Base-by-base conservation (phyloP, 2,797 vertebrate genomes). In the Pangasius sanitwongsei region DNA sequence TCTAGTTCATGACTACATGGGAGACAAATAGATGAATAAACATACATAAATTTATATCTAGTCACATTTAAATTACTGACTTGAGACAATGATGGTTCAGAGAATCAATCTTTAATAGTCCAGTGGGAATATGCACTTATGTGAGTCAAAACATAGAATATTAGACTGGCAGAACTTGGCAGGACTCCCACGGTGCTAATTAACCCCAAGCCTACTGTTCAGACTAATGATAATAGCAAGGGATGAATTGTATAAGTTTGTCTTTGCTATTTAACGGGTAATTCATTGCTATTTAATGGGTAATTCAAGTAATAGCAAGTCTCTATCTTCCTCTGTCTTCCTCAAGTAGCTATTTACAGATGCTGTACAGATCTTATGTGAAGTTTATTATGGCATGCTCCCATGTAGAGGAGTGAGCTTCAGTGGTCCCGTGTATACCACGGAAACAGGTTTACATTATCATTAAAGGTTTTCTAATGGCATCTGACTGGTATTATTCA, bases 161-260 rank as follows among this genome's bases (percentile, higher is more conserved):
- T 13, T 2, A 65, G 81, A n/a, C 59, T 63, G 81, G 59, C n/a
- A 80, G 20, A 74, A 44, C 18, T 74, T 74, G 70, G 41, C 50
- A 80, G 81, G 48, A 67, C 61, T 67, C 82, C 28, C 83, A 84
- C 9, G 16, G 44, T 34, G 61, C 83, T 84, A 67, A 50, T 84
- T 50, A 84, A 67, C 41, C 61, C 61, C 28, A n/a, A 28, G 83
- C 15, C 44, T 84, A 84, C 61, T 84, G 41, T 50, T 84, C 63
- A 50, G 28, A 31, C 83, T 84, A 67, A 84, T 84, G 31, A 84
- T 67, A 84, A 67, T 20, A 63, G 37, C 48, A n/a, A 86, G 41
- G 37, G 57, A 59, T 77, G 23, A 48, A 86, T 31, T 63, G 55
- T 74, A 48, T 41, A 77, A 48, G 28, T 86, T 65, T 65, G 11